Base-by-base conservation (phyloP, 2,113 vertebrate genomes). In the Phyllostomus discolor region DNA sequence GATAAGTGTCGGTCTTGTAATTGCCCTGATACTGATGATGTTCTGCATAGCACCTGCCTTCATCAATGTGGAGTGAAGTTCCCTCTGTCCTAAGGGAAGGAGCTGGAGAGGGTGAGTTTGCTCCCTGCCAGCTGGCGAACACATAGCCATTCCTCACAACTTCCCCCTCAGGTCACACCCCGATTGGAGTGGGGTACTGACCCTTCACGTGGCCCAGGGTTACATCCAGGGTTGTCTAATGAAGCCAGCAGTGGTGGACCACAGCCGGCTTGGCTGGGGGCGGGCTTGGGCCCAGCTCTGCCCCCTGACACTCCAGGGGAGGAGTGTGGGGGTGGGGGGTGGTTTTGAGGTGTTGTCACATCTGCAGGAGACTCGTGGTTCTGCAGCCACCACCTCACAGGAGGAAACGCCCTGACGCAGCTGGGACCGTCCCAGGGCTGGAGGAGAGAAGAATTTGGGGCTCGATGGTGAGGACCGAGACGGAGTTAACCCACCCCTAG, bases 151-250 rank as follows among this genome's bases (percentile, higher is more conserved):
- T n/a, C 46, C 8, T 20, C 43, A n/a, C 28, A 4, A 11, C 20
- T 33, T 46, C 31, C 46, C n/a, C 12, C 52, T 52, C 35, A 35
- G 35, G 59, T 62, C 64, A 26, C 4, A 16, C 35, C 69, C 59
- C 7, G 5, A 8, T 5, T 7, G 14, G 62, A 66, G 59, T 62
- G 9, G 46, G 24, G 2, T 2, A 3, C 35, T 31, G 3, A 12
- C 19, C 7, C n/a, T 1, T 48, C 24, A 0, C 1, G 0, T 4
- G 22, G 24, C 46, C 73, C 24, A 24, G 14, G 48, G 11, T 11
- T 33, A 22, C 66, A 66, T 79, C 52, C 43, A 62, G 7, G 35
- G n/a, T 22, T 17, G 46, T 72, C 12, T 14, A 46, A 54, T 3
- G 26, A 62, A 62, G 26, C 35, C 33, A 17, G 7, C 26, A 17